Evolutionary conservation across 2,797 vertebrate genomes (phyloP).

Genomic region (Xenops minutus): DNA sequence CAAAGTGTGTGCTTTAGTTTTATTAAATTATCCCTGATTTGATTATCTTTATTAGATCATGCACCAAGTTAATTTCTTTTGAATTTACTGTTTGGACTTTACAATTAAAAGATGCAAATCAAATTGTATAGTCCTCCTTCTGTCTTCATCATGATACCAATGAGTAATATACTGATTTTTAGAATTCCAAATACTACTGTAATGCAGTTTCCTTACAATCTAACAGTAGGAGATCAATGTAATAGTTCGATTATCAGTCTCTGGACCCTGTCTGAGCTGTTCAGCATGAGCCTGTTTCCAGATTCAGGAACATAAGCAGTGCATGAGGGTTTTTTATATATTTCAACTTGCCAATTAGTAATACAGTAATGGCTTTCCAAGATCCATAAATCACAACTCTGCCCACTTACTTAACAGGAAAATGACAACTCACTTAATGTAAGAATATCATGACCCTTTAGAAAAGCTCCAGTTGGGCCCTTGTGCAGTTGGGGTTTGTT

Average conservation of each 20-base stretch:
- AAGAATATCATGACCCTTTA: background rate
- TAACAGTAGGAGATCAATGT: background rate
- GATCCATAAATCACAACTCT: background rate
- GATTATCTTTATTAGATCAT: conserved; percentile 10
- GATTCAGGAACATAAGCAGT: background rate
- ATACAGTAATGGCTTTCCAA: background rate
- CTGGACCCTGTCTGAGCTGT: background rate
- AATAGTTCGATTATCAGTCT: background rate
- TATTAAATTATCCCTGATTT: conserved; percentile 54
- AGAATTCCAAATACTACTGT: background rate
- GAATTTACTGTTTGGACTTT: background rate
- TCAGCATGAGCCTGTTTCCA: background rate
- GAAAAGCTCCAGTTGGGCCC: background rate
- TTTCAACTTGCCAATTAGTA: background rate
- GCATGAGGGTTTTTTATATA: background rate
- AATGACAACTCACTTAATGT: background rate
- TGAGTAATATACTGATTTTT: background rate
- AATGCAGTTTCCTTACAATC: background rate
- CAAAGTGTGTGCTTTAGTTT: conserved; percentile 16
- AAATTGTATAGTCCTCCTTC: background rate
- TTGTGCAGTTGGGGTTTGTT: background rate
- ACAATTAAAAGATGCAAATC: conserved; percentile 41
- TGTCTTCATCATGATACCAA: background rate
- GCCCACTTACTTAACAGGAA: background rate
- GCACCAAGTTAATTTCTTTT: conserved; percentile 18